Percentiles rank a stretch among this genome's conserved stretches.
Evolutionary conservation across 1,140 invertebrate species (phyloP).

Genomic region (Drosophila biarmipes): DNA sequence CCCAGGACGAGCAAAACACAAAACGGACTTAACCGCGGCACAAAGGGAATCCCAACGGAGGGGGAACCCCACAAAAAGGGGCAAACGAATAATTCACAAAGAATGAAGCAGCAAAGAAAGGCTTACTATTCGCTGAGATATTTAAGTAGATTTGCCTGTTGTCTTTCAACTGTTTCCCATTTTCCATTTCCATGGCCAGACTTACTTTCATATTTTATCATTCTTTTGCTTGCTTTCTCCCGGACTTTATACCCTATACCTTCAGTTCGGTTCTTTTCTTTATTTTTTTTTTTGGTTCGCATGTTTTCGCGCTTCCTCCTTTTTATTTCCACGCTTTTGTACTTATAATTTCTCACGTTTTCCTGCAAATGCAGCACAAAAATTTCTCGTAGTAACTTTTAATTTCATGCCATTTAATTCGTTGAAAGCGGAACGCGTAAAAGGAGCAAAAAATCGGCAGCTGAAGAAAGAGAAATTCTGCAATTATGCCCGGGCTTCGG

Average conservation of each 20-base stretch:
- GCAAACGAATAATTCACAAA: constrained; percentile 35
- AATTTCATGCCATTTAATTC: constrained; percentile 83
- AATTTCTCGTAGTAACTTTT: constrained; percentile 79
- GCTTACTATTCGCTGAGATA: constrained; percentile 73
- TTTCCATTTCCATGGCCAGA: constrained; percentile 6
- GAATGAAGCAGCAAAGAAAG: constrained; percentile 59
- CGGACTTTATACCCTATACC: constrained; percentile 26
- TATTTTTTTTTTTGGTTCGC: constrained; percentile 31
- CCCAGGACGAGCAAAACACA: constrained; percentile 18
- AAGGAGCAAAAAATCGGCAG: constrained; percentile 66
- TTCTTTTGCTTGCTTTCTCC: constrained; percentile 31
- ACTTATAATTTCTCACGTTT: constrained; percentile 83
- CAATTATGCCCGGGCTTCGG: constrained; percentile 40
- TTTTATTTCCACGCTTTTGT: constrained; percentile 60
- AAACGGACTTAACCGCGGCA: constrained; percentile 42
- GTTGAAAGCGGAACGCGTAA: constrained; percentile 69
- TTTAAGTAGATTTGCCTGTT: constrained; percentile 79
- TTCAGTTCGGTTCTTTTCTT: constrained; percentile 30
- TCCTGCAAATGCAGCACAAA: constrained; percentile 83
- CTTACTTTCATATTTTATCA: constrained; percentile 75
- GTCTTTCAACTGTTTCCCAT: constrained; percentile 51
- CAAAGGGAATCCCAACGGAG: constrained; percentile 22
- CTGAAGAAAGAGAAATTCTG: constrained; percentile 63
- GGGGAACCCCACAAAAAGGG: constrained; percentile 7
- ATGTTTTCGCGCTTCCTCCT: constrained; percentile 40